A percentile compares a stretch with the other conserved stretches of the same genome.
Conservation (phyloP, 2,797 vertebrate species). For the Periparus ater region DNA sequence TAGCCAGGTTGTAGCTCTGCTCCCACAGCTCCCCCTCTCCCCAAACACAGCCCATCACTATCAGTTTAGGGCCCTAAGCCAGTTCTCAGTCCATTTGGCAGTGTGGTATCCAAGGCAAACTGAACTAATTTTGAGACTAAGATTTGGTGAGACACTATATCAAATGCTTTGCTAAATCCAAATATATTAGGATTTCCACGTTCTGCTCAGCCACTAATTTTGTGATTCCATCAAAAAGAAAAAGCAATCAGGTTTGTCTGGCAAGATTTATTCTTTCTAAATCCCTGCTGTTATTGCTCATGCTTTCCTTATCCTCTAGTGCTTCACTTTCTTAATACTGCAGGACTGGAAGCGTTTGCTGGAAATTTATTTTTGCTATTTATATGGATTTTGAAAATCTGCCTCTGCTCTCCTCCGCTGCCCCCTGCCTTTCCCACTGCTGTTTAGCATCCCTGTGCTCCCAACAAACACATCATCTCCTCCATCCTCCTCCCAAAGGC, state of each 20-base stretch:
- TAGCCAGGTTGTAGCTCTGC: background rate
- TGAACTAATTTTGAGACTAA: constrained; percentile 63
- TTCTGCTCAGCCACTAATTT: constrained; percentile 65
- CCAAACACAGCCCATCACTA: background rate
- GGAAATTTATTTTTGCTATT: constrained; percentile 53
- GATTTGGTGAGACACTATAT: constrained; percentile 62
- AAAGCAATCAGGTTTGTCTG: constrained; percentile 70
- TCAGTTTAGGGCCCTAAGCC: constrained; percentile 27
- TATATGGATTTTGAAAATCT: constrained; percentile 51
- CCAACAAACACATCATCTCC: background rate
- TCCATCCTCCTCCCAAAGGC: background rate
- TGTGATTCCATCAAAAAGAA: constrained; percentile 65
- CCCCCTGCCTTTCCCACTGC: constrained; percentile 33
- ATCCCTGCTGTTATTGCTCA: constrained; percentile 67
- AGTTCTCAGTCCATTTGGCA: constrained; percentile 54
- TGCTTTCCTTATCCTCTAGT: constrained; percentile 65
- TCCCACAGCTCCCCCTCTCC: background rate
- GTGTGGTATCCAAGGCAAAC: constrained; percentile 46
- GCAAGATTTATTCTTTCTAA: constrained; percentile 67
- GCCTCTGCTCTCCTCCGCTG: constrained; percentile 32
- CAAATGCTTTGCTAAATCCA: constrained; percentile 68
- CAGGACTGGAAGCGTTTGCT: constrained; percentile 58
- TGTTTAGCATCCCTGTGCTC: background rate
- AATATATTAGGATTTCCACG: constrained; percentile 67
- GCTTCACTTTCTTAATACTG: constrained; percentile 60